phyloP scores from a whole-genome alignment of 2,113 vertebrate species.

The Actenoides hombroni region DNA sequence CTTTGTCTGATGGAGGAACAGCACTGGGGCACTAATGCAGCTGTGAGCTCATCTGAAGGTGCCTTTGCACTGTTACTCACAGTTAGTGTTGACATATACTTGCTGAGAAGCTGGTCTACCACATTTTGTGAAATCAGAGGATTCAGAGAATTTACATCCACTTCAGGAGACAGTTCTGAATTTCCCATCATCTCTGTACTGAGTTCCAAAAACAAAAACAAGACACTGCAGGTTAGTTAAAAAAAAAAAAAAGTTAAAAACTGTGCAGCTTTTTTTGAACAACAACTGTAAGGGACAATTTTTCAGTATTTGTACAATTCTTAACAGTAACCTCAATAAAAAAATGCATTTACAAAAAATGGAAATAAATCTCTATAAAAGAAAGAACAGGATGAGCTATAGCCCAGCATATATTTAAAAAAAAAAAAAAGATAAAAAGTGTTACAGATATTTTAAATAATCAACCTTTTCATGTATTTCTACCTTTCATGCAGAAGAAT shows the following conservation, averaged over 20 bases:
- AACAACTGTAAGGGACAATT: neutral
- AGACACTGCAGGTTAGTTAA: neutral
- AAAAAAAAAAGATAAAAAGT: neutral
- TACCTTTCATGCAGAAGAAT: neutral
- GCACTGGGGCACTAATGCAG: neutral
- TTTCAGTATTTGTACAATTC: neutral
- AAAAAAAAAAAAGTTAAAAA: neutral
- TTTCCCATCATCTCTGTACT: constrained; percentile 97
- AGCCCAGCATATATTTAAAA: neutral
- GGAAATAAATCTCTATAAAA: neutral
- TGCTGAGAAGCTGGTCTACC: constrained; percentile 88
- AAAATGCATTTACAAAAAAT: neutral
- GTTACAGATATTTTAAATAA: neutral
- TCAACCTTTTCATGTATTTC: neutral
- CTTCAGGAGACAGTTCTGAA: constrained; percentile 85
- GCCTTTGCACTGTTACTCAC: constrained; percentile 72
- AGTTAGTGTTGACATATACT: constrained; percentile 92
- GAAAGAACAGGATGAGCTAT: neutral
- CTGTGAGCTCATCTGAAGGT: neutral
- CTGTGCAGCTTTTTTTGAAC: neutral
- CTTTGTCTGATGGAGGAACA: neutral
- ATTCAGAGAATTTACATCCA: constrained; percentile 83
- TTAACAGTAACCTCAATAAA: neutral
- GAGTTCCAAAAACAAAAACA: neutral
- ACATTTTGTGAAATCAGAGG: constrained; percentile 83